Base-by-base conservation (phyloP, 2,888 invertebrate species). In the Leptopterna dolabrata region DNA sequence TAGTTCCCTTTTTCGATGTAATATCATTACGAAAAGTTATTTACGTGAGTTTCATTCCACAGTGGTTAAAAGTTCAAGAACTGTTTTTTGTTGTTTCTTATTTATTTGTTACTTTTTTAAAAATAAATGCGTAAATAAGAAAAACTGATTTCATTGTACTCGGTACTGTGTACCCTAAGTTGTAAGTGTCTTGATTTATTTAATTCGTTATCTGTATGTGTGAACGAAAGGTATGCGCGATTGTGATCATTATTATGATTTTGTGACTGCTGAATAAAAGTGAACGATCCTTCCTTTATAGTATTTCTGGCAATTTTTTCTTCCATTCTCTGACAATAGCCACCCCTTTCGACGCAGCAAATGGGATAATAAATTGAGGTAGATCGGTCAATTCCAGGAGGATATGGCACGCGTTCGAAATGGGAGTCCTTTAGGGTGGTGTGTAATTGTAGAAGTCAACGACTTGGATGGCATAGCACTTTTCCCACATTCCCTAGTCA, bases 21-120 rank as follows among this genome's bases (percentile, higher is more conserved):
- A 78, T 45, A 24, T 16, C 27, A 45, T 27, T 36, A 36, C 7
- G 41, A 43, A 51, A 81, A 55, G 29, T 27, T 4, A 80, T 30
- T 51, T 27, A n/a, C 29, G 30, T 51, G 27, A 9, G n/a, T 19
- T 83, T 83, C 83, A 63, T 83, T 83, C 83, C 83, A 83, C 83
- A 83, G 83, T 24, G 51, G 81, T n/a, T 9, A 63, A 63, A 70
- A 70, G 63, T 83, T 70, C 63, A 41, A 41, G 83, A 83, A 83
- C 83, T 83, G 83, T 83, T 81, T 81, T 76, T 76, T 78, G 63
- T 83, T 63, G 36, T 83, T 63, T 41, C 70, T 83, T 47, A 70
- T 83, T 83, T 70, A 70, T 83, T 83, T 83, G 83, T 83, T 83
- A 83, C 83, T 83, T 83, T 83, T 83, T 55, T 36, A 36, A 63